Base-by-base conservation (phyloP, 2,113 vertebrate species). In the Paradisaea rubra region DNA sequence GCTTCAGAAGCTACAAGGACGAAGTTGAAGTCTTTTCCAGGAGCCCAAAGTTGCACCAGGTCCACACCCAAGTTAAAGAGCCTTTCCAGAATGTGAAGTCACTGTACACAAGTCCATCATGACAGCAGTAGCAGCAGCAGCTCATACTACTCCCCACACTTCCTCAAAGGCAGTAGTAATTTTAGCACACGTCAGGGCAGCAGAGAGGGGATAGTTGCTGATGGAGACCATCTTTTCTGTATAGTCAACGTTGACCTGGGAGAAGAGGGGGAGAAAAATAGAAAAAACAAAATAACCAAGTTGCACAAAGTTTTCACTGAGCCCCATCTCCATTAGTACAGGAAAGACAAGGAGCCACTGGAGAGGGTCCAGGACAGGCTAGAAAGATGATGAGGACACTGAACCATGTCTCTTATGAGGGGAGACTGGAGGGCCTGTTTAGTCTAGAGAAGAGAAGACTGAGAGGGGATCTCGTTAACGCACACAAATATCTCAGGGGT, bases 181-280 rank as follows among this genome's bases (percentile, higher is more conserved):
- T 96, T 99, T 99, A 71, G 99, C 98, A 96, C 99, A 99, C 1
- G 99, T 99, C 57, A 99, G 97, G 54, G 99, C 99, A 10, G 98
- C 99, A 95, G 99, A 99, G 11, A 99, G 98, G 2, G 99, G 99
- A 63, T 99, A 99, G 96, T 99, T 99, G 97, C 99, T 99, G 97
- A 99, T 98, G 61, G 99, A 99, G 56, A 99, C 96, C 0, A 97
- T 98, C 96, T 99, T 99, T 96, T 99, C 99, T 49, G 98, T 98
- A 41, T 99, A 99, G 79, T 99, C 99, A 89, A 99, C 99, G 4
- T 84, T 98, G 24, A 99, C 98, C 99, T 99, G 47, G 31, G 31
- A n/a, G 77, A 37, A 93, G 22, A 42, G 15, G 56, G 27, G 3
- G 28, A 9, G 5, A 1, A 9, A 33, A 20, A 33, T 1, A 31